Evolutionary conservation across 2,797 vertebrate species (phyloP).

Genomic region (Paguma larvata): DNA sequence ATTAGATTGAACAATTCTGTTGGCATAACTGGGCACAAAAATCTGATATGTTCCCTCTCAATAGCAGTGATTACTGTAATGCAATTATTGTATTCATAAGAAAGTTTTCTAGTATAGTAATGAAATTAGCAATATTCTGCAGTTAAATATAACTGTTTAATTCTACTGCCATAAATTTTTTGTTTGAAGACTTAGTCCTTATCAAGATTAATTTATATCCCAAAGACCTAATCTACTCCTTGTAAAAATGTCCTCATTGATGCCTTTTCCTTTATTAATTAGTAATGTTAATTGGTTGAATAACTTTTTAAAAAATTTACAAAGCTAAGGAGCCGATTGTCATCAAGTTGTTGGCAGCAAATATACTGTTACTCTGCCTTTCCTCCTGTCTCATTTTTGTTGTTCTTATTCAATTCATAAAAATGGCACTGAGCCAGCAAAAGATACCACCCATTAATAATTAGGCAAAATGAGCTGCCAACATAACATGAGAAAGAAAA

Average conservation of each 20-base stretch:
- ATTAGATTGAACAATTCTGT: not conserved
- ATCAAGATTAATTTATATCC: not conserved
- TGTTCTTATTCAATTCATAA: slow-evolving; percentile 35
- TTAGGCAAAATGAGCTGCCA: not conserved
- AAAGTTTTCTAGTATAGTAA: not conserved
- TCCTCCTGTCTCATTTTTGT: not conserved
- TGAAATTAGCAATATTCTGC: slow-evolving; percentile 13
- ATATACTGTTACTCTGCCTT: not conserved
- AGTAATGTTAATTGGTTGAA: slow-evolving; percentile 38
- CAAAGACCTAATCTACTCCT: slow-evolving; percentile 17
- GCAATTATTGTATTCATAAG: not conserved
- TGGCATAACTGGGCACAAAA: not conserved
- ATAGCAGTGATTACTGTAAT: not conserved
- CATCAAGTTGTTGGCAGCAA: not conserved
- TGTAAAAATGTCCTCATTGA: not conserved
- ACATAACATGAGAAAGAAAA: not conserved
- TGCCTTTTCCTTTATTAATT: slow-evolving; percentile 36
- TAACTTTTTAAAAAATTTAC: not conserved
- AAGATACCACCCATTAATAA: not conserved
- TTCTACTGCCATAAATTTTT: not conserved
- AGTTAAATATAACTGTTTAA: slow-evolving; percentile 4
- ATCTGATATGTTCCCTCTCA: not conserved
- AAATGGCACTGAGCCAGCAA: not conserved
- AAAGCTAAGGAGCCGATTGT: not conserved
- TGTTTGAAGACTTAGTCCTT: not conserved